Conservation (phyloP, 2,888 invertebrate species). For the Gerris lacustris region DNA sequence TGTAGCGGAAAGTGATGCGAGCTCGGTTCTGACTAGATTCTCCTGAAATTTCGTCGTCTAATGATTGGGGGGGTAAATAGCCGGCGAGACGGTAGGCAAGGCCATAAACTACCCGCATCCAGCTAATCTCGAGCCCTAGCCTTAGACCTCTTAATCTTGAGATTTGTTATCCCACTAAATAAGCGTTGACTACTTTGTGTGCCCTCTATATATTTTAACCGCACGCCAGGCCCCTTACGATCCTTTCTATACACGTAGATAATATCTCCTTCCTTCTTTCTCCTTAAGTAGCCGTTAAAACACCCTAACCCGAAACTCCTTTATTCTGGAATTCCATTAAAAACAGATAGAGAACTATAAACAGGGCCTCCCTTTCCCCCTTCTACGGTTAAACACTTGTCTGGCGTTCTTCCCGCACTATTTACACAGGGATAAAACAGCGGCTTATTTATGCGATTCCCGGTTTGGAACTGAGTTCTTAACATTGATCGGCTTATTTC, state of each 20-base stretch:
- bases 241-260: constrained; percentile 1
- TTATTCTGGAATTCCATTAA: constrained; percentile 3
- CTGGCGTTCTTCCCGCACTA: constrained; percentile 1
- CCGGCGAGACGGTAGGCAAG: not conserved
- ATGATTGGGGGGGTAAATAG: not conserved
- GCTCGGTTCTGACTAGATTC: not conserved
- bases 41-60: not conserved
- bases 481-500: not conserved
- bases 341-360: constrained; percentile 1
- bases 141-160: not conserved
- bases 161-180: constrained; percentile 5
- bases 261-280: not conserved
- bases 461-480: not conserved
- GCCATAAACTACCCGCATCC: not conserved
- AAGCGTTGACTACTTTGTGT: constrained; percentile 1
- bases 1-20: not conserved
- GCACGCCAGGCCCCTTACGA: not conserved
- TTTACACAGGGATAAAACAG: not conserved
- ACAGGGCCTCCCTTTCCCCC: not conserved
- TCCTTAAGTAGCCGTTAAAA: not conserved
- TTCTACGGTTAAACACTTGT: not conserved
- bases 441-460: not conserved
- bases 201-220: not conserved
- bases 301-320: not conserved
- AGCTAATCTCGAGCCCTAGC: not conserved